A percentile compares a stretch with the other conserved stretches of the same genome.
Evolutionary conservation across 1,140 invertebrate genomes (phyloP).

Genomic region (Calephelis nemesis): DNA sequence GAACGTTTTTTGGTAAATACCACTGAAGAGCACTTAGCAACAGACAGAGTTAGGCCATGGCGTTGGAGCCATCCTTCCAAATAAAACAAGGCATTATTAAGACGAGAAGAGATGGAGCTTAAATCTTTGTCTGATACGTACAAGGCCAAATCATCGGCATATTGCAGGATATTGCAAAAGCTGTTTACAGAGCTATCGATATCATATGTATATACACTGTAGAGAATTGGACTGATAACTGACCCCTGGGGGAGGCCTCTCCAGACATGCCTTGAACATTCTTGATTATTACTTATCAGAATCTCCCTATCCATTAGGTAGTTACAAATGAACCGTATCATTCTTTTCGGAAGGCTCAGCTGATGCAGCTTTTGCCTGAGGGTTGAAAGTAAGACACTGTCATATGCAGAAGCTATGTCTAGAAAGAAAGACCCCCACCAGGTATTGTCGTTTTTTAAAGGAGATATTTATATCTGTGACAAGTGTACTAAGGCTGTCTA

Average conservation of each 20-base stretch:
- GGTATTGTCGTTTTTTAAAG: constrained; percentile 20
- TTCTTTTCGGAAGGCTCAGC: too few species aligned
- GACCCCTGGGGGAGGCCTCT: neutral
- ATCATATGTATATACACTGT: neutral
- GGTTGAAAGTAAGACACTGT: constrained; percentile 30
- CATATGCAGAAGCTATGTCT: constrained; percentile 6
- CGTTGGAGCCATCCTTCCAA: neutral
- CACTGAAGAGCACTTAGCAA: neutral
- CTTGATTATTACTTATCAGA: too few species aligned
- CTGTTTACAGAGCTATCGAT: neutral
- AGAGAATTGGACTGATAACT: neutral
- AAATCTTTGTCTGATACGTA: too few species aligned
- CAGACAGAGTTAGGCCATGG: neutral
- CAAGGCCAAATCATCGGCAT: too few species aligned
- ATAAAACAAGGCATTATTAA: too few species aligned
- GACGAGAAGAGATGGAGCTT: too few species aligned
- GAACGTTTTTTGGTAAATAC: neutral
- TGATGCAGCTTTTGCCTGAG: constrained; percentile 11
- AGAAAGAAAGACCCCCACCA: constrained; percentile 30
- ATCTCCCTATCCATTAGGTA: too few species aligned
- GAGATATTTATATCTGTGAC: constrained; percentile 31
- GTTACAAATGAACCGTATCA: too few species aligned
- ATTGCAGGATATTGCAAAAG: too few species aligned
- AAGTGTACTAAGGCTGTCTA: constrained; percentile 33
- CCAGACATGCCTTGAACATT: constrained; percentile 16